Conservation (phyloP, 2,113 vertebrate genomes). For the Piprites chloris region DNA sequence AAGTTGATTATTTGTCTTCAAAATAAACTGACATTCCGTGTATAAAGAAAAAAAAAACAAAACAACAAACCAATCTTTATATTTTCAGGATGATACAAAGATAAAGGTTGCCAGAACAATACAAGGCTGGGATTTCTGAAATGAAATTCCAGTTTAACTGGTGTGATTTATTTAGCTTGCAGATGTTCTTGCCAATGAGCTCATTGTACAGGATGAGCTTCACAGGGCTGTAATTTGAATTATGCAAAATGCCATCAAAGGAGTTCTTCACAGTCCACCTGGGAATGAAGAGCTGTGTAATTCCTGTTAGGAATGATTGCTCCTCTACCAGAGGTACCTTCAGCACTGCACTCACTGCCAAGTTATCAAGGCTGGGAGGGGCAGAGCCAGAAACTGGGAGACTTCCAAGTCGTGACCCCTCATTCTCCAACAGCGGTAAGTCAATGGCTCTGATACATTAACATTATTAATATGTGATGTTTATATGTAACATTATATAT, state of each 20-base stretch:
- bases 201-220: background rate
- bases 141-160: background rate
- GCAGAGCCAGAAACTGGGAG: background rate
- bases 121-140: background rate
- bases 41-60: background rate
- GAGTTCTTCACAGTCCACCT: background rate
- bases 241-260: constrained; percentile 12
- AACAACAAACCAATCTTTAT: background rate
- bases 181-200: background rate
- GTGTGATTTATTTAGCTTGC: background rate
- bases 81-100: background rate
- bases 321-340: background rate
- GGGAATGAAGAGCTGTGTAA: background rate
- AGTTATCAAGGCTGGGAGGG: background rate
- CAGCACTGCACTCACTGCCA: background rate
- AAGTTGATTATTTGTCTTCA: background rate
- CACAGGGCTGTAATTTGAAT: background rate
- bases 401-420: background rate
- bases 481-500: no score
- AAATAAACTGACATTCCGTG: background rate
- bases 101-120: background rate
- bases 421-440: background rate
- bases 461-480: background rate
- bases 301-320: background rate
- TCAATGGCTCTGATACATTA: background rate